These are phyloP conservation scores for Nesometra sesokonis DNA, from an alignment of 35 echinoderm and acorn worm genomes.

Conservation along the genomic window DNA sequence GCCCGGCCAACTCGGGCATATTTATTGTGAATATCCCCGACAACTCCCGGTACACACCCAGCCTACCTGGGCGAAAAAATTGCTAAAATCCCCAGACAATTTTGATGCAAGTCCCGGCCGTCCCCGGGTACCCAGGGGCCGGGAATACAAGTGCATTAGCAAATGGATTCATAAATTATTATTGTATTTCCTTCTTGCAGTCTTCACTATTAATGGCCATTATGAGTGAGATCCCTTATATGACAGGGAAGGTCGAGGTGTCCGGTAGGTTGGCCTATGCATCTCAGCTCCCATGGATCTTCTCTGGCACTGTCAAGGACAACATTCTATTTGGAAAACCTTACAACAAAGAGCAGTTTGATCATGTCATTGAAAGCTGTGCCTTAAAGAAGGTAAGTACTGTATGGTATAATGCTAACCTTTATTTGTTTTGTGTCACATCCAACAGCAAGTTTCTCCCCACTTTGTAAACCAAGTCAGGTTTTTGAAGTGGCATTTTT, in stretches of 20 bases:
- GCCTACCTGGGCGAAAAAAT: no score
- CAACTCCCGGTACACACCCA: no score
- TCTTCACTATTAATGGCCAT: constrained; percentile 44
- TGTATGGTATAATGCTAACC: background rate
- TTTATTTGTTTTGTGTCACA: background rate
- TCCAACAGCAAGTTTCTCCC: no score
- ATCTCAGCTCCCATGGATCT: constrained; percentile 44
- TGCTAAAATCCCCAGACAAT: no score
- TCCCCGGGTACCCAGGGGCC: no score
- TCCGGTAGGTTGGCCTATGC: constrained; percentile 28
- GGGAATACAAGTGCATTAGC: no score
- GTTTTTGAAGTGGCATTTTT: background rate
- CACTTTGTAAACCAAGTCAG: background rate
- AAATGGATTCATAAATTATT: background rate
- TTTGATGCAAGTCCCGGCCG: no score
- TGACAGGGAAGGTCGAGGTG: background rate
- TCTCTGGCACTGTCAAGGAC: constrained; percentile 32
- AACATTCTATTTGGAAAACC: constrained; percentile 37
- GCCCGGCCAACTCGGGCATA: no score
- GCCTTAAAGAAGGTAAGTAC: constrained; percentile 41
- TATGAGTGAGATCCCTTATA: constrained; percentile 19
- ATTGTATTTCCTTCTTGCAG: constrained; percentile 2
- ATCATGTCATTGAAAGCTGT: constrained; percentile 32
- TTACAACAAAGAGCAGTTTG: constrained; percentile 28
- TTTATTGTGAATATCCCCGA: no score